Evolutionary conservation across 2,888 invertebrate genomes (phyloP).

Genomic region (Apodemia duryi): DNA sequence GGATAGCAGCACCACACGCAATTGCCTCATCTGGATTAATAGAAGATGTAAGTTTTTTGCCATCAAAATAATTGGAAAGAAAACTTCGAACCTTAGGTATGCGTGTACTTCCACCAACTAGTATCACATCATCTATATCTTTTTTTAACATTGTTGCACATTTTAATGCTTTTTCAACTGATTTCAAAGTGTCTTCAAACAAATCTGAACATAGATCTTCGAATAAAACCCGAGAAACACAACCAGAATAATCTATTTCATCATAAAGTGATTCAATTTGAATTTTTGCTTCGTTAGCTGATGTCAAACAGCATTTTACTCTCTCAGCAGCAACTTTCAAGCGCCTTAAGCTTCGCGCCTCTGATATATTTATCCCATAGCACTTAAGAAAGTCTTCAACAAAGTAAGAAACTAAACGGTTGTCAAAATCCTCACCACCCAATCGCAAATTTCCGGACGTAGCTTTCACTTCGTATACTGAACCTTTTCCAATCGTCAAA

Average conservation of each 20-base stretch:
- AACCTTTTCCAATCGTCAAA: slow-evolving; percentile 43
- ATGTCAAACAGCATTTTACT: slow-evolving; percentile 48
- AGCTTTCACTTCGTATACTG: slow-evolving; percentile 51
- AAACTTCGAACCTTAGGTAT: slow-evolving; percentile 54
- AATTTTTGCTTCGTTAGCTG: slow-evolving; percentile 44
- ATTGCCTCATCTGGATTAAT: slow-evolving; percentile 62
- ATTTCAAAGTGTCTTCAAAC: slow-evolving; percentile 48
- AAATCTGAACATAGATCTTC: slow-evolving; percentile 62
- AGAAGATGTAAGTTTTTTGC: slow-evolving; percentile 40
- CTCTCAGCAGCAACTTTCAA: slow-evolving; percentile 52
- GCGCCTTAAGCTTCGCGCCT: slow-evolving; percentile 41
- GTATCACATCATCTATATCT: slow-evolving; percentile 48
- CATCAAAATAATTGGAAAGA: slow-evolving; percentile 48
- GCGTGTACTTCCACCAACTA: slow-evolving; percentile 59
- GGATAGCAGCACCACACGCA: slow-evolving; percentile 59
- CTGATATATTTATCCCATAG: slow-evolving; percentile 41
- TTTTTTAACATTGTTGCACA: slow-evolving; percentile 46
- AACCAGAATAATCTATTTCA: slow-evolving; percentile 49
- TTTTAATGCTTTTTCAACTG: slow-evolving; percentile 43
- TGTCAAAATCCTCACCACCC: slow-evolving; percentile 65
- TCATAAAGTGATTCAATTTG: slow-evolving; percentile 46
- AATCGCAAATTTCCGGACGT: slow-evolving; percentile 51
- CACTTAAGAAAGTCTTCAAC: slow-evolving; percentile 53
- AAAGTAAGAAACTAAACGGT: slow-evolving; percentile 53
- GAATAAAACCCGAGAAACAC: slow-evolving; percentile 47